Evolutionary conservation across 2,797 vertebrate genomes (phyloP), one percentile per base, ranked within the genome.

Genomic region (Tarsius wallacei): DNA sequence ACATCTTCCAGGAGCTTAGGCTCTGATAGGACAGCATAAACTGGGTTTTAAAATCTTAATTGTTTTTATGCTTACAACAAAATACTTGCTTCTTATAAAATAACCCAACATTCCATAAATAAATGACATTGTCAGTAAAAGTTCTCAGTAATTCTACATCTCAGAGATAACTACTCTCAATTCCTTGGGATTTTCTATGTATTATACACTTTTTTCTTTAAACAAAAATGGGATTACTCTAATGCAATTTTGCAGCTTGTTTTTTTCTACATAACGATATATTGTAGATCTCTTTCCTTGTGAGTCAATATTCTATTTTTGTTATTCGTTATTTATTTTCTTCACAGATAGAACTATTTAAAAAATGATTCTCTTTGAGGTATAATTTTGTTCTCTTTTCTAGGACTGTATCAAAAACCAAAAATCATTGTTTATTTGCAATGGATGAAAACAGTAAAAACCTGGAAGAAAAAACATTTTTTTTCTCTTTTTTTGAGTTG

Each of bases 261-360:
- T 84, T 87, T 86, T 82, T 89, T 59, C 64, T 53, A 51, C 31
- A 4, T 89, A 33, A 61, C 1, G 61, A 2, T 64, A 26, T 47
- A 19, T 71, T 47, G 17, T 14, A 86, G 28, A 71, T 22, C 9
- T 91, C 31, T 49, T 51, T 93, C 21, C 85, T 90, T 74, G 15
- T 74, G 77, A 57, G 31, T 90, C 66, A 66, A 11, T 81, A 71
- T 73, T 71, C 63, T 73, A 57, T 17, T 49, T 93, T 83, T 89
- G 24, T 17, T 55, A 70, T 89, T 82, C 83, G 66, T 88, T n/a
- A 84, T 81, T 88, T n/a, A 84, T 81, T 89, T 93, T 87, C 8
- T 73, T 57, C 0, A 53, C 7, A 89, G 49, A 76, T 33, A 66
- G 55, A 80, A 74, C 33, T 78, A 28, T 80, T 92, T 90, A 16